Evolutionary conservation across 2,797 vertebrate species (phyloP).

Genomic region (Sarcoramphus papa): DNA sequence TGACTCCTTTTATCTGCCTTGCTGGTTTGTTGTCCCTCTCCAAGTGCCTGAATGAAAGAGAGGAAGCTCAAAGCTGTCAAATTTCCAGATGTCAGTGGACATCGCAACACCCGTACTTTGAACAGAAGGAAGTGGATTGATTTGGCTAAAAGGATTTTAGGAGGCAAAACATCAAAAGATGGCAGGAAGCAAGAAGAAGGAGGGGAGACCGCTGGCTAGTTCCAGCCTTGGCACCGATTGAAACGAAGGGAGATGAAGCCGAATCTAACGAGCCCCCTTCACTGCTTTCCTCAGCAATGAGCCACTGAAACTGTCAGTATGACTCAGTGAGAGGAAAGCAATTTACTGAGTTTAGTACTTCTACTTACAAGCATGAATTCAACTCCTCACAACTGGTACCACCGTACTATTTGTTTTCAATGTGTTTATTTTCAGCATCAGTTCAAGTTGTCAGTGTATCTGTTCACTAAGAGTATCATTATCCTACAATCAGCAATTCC

Average conservation of each 20-base stretch:
- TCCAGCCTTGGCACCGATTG: background rate
- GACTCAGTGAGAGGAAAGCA: conserved; percentile 18
- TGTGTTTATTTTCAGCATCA: background rate
- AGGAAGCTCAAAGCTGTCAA: conserved; percentile 67
- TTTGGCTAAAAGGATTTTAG: conserved; percentile 41
- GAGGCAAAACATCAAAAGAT: conserved; percentile 53
- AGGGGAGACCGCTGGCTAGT: background rate
- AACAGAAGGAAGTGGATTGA: conserved; percentile 63
- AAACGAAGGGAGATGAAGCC: background rate
- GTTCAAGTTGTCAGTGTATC: fast-evolving
- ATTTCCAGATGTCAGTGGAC: conserved; percentile 74
- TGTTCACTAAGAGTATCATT: background rate
- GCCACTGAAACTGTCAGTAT: background rate
- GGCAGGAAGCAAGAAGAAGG: background rate
- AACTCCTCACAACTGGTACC: background rate
- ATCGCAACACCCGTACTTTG: conserved; percentile 72
- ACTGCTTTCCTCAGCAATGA: background rate
- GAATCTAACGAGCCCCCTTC: background rate
- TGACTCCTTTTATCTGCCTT: conserved; percentile 77
- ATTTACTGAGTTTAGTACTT: conserved; percentile 2
- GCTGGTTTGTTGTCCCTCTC: conserved; percentile 57
- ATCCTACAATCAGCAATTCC: background rate
- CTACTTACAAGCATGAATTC: background rate
- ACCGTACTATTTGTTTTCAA: background rate
- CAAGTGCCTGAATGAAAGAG: conserved; percentile 59